Evolutionary conservation across 2,797 vertebrate species (phyloP).

Genomic region (Coendou prehensilis): DNA sequence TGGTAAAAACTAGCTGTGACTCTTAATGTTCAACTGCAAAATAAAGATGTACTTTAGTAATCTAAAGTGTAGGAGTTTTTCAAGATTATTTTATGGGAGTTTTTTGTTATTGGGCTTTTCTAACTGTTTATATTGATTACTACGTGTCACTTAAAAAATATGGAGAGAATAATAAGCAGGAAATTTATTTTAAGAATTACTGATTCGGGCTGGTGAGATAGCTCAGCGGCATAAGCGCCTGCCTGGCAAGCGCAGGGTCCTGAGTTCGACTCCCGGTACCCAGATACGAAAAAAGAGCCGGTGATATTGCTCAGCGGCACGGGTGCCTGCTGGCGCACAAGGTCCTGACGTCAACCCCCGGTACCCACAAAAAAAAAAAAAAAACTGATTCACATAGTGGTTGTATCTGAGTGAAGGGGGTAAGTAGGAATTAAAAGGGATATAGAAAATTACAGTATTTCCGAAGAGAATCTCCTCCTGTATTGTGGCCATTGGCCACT

Average conservation of each 20-base stretch:
- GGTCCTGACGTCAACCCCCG: no score
- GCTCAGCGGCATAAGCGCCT: no score
- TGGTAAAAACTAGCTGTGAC: constrained; percentile 89
- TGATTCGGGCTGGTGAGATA: neutral
- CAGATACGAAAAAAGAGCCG: no score
- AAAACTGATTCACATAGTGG: neutral
- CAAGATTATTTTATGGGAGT: constrained; percentile 15
- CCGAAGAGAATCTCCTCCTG: neutral
- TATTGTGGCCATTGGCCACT: neutral
- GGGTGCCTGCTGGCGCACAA: no score
- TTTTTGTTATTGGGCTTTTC: constrained; percentile 51
- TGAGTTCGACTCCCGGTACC: no score
- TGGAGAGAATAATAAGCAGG: neutral
- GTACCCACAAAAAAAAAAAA: no score
- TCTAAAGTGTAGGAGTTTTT: constrained; percentile 79
- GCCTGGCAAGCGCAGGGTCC: no score
- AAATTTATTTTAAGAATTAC: constrained; percentile 42
- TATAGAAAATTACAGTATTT: constrained; percentile 28
- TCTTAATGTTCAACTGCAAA: constrained; percentile 90
- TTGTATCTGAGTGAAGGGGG: neutral
- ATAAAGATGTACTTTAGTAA: constrained; percentile 92
- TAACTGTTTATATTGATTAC: neutral
- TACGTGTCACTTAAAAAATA: neutral
- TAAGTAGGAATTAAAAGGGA: neutral
- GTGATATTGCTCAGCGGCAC: no score